Percentiles rank a stretch among this genome's conserved stretches.
Conservation (phyloP, 2,888 invertebrate species). For the Yponomeuta evonymella region DNA sequence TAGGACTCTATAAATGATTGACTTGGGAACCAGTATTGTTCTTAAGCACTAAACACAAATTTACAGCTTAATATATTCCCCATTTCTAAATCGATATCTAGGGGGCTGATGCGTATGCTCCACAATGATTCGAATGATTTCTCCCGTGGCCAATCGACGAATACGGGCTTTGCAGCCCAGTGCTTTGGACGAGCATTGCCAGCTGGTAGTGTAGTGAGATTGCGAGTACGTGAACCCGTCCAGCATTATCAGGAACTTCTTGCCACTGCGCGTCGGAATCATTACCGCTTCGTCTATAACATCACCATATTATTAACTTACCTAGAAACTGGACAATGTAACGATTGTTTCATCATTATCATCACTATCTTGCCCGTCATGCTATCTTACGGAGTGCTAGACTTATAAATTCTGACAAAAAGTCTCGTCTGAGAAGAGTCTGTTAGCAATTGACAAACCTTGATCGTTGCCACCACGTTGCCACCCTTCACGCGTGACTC, state of each 20-base stretch:
- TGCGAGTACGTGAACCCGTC: conserved; percentile 41
- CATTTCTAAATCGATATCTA: conserved; percentile 27
- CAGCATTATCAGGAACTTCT: conserved; percentile 38
- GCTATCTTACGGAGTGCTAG: no score
- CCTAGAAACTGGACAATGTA: no score
- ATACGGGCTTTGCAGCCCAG: conserved; percentile 32
- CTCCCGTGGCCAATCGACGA: conserved; percentile 21
- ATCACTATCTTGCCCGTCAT: no score
- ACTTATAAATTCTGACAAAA: no score
- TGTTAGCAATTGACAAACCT: no score
- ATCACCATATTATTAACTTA: not conserved
- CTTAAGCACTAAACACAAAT: not conserved
- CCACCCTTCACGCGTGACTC: no score
- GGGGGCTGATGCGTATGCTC: conserved; percentile 32
- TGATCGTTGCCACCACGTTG: no score
- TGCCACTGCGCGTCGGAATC: conserved; percentile 37
- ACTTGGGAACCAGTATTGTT: no score
- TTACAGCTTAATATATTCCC: conserved; percentile 27
- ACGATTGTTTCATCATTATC: no score
- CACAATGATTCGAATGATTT: conserved; percentile 20
- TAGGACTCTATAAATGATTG: no score
- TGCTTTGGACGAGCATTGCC: conserved; percentile 40
- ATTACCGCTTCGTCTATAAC: not conserved
- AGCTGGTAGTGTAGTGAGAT: conserved; percentile 19
- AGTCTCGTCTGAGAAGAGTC: no score